Percentiles rank a stretch among this genome's conserved stretches.
phyloP scores from a whole-genome alignment of 53 echinoderm and acorn worm genomes.

The Holothuria leucospilota region DNA sequence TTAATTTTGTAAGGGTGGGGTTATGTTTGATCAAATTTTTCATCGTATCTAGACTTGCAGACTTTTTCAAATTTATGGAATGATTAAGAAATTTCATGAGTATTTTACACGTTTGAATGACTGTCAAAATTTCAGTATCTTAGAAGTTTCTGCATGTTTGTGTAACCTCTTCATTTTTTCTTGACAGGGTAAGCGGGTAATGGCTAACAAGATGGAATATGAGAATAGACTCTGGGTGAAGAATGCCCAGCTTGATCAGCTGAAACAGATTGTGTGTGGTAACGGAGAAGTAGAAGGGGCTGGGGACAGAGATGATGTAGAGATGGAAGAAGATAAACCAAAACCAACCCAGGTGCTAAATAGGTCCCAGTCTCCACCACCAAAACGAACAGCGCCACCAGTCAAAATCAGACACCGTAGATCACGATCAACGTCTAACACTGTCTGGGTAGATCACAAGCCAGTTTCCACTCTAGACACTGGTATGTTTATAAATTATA shows the following conservation, averaged over 20 bases:
- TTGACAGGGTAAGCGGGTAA: constrained; percentile 77
- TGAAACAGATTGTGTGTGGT: constrained; percentile 90
- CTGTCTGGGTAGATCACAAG: constrained; percentile 92
- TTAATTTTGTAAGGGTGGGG: too few relatives aligned
- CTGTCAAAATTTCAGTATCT: too few relatives aligned
- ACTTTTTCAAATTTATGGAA: too few relatives aligned
- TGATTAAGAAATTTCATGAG: too few relatives aligned
- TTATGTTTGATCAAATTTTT: too few relatives aligned
- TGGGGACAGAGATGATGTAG: constrained; percentile 60
- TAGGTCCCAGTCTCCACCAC: constrained; percentile 85
- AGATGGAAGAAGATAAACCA: constrained; percentile 47
- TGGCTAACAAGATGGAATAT: constrained; percentile 85
- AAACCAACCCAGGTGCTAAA: constrained; percentile 51
- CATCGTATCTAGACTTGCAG: too few relatives aligned
- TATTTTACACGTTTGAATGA: too few relatives aligned
- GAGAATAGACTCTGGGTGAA: constrained; percentile 97
- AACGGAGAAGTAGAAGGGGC: constrained; percentile 61
- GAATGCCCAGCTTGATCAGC: constrained; percentile 92
- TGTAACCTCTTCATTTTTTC: not conserved
- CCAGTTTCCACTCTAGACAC: constrained; percentile 85
- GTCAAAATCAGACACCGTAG: constrained; percentile 88
- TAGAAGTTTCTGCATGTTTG: too few relatives aligned
- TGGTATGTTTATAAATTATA: constrained; percentile 52
- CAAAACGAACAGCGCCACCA: constrained; percentile 71
- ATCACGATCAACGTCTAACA: constrained; percentile 77